Evolutionary conservation across 2,113 vertebrate genomes (phyloP).

Genomic region (Calyptomena viridis): DNA sequence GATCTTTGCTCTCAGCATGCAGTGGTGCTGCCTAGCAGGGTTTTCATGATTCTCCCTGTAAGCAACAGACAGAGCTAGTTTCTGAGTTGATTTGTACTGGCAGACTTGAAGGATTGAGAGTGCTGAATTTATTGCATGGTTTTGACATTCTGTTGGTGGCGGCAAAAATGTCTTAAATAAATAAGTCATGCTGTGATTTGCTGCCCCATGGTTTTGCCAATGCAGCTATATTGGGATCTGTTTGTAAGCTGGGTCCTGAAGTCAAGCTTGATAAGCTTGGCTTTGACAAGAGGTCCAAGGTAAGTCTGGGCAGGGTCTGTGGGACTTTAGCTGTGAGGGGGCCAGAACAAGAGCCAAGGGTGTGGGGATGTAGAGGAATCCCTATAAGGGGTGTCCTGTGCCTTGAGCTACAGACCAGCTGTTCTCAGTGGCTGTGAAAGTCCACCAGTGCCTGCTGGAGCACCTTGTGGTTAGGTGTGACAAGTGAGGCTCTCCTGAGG

Average conservation of each 20-base stretch:
- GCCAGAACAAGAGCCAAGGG: accelerated
- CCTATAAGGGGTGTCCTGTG: neutral
- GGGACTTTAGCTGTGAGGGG: neutral
- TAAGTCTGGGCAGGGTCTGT: neutral
- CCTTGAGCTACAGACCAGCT: accelerated
- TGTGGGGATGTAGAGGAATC: neutral
- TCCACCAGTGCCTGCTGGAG: neutral
- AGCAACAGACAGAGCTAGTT: neutral
- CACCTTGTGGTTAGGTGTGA: neutral
- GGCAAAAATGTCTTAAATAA: neutral
- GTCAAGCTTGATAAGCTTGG: neutral
- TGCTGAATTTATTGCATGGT: neutral
- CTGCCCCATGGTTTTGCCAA: neutral
- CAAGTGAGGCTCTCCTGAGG: neutral
- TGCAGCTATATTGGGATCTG: neutral
- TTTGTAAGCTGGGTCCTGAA: neutral
- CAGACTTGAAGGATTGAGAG: neutral
- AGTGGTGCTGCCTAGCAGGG: neutral
- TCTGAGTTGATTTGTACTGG: neutral
- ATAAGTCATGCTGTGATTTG: neutral
- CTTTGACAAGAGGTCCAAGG: neutral
- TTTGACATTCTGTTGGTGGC: neutral
- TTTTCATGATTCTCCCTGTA: neutral
- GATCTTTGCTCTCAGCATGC: neutral
- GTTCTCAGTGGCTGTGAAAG: accelerated